phyloP scores from a whole-genome alignment of 2,113 vertebrate genomes.

The Xenus cinereus region DNA sequence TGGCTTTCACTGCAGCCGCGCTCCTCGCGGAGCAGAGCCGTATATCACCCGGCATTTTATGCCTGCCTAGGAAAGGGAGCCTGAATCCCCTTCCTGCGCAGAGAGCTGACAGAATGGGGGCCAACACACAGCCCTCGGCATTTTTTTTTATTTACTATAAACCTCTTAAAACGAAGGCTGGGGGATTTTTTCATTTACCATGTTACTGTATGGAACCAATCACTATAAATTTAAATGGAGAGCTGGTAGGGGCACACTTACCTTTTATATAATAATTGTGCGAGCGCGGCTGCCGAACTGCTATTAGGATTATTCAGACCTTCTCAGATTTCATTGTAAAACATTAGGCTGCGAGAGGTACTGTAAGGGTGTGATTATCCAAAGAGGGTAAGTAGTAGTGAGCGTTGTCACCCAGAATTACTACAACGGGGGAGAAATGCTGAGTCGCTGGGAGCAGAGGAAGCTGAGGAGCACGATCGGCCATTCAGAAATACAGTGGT shows the following conservation, averaged over 20 bases:
- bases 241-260: slow-evolving; percentile 48
- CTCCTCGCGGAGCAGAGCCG: background rate
- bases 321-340: slow-evolving; percentile 60
- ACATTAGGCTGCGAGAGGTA: slow-evolving; percentile 50
- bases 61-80: background rate
- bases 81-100: background rate
- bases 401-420: background rate
- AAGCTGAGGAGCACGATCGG: background rate
- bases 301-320: slow-evolving; percentile 60
- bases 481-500: background rate
- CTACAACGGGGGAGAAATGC: background rate
- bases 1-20: background rate
- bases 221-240: slow-evolving; percentile 56
- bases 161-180: background rate
- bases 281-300: background rate
- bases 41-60: slow-evolving; percentile 36
- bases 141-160: slow-evolving; percentile 33
- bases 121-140: background rate
- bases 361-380: slow-evolving; percentile 63
- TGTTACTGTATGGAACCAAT: slow-evolving; percentile 32
- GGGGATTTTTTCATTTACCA: slow-evolving; percentile 29
- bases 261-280: slow-evolving; percentile 57
- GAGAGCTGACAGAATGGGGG: slow-evolving; percentile 5
- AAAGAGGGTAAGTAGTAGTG: slow-evolving; percentile 25
- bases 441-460: background rate